These are phyloP conservation scores for Drosophila aff. DNA, from an alignment of 1,140 invertebrate genomes.

Conservation along the genomic window DNA sequence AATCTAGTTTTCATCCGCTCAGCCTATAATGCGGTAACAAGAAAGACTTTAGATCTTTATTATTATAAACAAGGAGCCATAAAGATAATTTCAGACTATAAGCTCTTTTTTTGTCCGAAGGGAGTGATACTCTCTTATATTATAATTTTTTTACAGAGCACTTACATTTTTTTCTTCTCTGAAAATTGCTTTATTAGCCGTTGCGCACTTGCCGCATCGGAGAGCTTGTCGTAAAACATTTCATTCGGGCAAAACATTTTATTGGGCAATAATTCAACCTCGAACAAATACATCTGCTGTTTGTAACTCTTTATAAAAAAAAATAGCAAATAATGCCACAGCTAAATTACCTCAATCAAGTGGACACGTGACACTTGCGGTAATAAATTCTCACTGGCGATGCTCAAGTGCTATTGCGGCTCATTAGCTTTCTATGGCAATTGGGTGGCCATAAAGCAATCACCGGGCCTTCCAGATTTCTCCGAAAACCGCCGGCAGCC, in stretches of 20 bases:
- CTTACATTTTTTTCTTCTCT: neutral
- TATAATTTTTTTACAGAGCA: constrained; percentile 11
- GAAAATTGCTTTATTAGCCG: constrained; percentile 31
- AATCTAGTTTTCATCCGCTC: neutral
- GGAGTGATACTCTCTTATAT: neutral
- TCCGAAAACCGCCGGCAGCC: constrained; percentile 13
- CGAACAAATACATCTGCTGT: constrained; percentile 21
- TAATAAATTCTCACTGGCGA: constrained; percentile 62
- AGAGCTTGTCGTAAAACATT: constrained; percentile 20
- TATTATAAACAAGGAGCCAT: constrained; percentile 14
- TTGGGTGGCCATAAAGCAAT: constrained; percentile 46
- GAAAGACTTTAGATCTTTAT: constrained; percentile 3
- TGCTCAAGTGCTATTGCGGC: constrained; percentile 68
- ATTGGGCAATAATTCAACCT: constrained; percentile 40
- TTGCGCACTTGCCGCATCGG: constrained; percentile 12
- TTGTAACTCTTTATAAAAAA: constrained; percentile 44
- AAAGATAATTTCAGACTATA: neutral
- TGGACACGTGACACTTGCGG: constrained; percentile 77
- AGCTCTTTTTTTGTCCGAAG: neutral
- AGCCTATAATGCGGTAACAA: neutral
- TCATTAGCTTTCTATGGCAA: constrained; percentile 76
- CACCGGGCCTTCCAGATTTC: constrained; percentile 22
- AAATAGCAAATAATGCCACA: constrained; percentile 69
- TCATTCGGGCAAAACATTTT: constrained; percentile 21
- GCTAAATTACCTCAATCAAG: constrained; percentile 58